Evolutionary conservation across 2,797 vertebrate species (phyloP).

Genomic region (Dicrostonyx torquatus): DNA sequence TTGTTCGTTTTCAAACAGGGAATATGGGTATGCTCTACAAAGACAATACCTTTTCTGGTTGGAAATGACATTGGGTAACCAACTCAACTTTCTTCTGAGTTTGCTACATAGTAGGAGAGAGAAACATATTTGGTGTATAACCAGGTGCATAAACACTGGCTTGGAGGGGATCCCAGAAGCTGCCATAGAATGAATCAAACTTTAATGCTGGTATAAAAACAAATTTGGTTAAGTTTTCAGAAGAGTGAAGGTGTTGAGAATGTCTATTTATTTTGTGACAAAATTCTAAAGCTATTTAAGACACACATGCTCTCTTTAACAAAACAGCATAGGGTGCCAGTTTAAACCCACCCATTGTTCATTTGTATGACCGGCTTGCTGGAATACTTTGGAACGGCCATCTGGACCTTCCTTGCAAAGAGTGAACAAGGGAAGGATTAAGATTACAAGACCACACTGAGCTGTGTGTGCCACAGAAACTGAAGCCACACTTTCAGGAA

Average conservation of each 20-base stretch:
- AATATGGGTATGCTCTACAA: neutral
- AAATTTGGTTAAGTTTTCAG: conserved; percentile 48
- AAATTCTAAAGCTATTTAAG: conserved; percentile 44
- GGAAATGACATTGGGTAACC: neutral
- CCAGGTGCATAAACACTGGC: neutral
- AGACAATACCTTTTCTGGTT: neutral
- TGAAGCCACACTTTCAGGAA: conserved; percentile 55
- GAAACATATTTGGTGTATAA: conserved; percentile 2
- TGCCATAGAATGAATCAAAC: conserved; percentile 16
- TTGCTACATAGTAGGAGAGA: neutral
- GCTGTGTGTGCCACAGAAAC: conserved; percentile 40
- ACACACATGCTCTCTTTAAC: neutral
- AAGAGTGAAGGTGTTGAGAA: conserved; percentile 7
- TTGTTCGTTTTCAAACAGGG: neutral
- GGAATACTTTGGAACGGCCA: conserved; percentile 33
- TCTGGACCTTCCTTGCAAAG: conserved; percentile 38
- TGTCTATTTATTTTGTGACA: conserved; percentile 34
- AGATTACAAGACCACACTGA: conserved; percentile 46
- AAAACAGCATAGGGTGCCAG: neutral
- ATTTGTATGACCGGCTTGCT: neutral
- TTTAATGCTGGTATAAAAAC: neutral
- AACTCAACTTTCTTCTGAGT: conserved; percentile 10
- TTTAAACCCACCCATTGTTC: neutral
- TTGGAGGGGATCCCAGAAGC: conserved; percentile 22
- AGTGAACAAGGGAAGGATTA: conserved; percentile 33